Evolutionary conservation across 2,797 vertebrate genomes (phyloP), one percentile per base, ranked within the genome.

Genomic region (Scleropages formosus): DNA sequence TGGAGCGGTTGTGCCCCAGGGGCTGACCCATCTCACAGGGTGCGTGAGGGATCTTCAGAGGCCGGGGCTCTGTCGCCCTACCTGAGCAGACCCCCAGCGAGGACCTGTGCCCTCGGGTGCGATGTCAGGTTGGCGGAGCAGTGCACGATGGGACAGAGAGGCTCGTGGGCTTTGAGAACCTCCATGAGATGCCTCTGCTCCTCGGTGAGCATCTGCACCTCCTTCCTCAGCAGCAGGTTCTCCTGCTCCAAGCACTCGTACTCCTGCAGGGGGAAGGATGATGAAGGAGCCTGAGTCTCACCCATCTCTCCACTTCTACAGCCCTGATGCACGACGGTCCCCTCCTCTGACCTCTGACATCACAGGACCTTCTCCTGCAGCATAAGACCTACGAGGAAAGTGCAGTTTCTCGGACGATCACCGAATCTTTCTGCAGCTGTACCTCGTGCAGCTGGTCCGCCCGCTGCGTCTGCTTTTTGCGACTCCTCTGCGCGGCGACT

Each of bases 401-500:
- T 58, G 53, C 13, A 53, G 3, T 58, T 13, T 0, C 4, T 13
- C n/a, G n/a, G n/a, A 18, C 13, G 4, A 58, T 12, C 12, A 7
- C 11, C 10, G 53, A 6, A 39, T 6, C 15, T 31, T n/a, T 22
- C 27, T 15, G 56, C 31, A 22, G 31, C 44, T 0, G 18, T 72
- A 96, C 95, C 95, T 96, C 86, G 0, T 98, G 96, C 74, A 97
- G 93, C 76, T 92, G 89, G 82, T 98, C 96, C 1, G 95, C 95
- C 88, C 94, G 95, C 87, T 95, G 93, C 0, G 91, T 97, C 86
- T 97, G 96, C 82, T 95, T 95, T 85, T 94, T 96, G 31, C 96
- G 88, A 80, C 95, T 97, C 77, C 92, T 95, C 86, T 96, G 95
- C 3, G 96, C 96, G n/a, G 96, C 95, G 0, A 95, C 94, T 76